Percentiles rank a stretch among this genome's conserved stretches.
Conservation (phyloP, 92 coral and sea anemone genomes). For the Plumapathes pennacea region DNA sequence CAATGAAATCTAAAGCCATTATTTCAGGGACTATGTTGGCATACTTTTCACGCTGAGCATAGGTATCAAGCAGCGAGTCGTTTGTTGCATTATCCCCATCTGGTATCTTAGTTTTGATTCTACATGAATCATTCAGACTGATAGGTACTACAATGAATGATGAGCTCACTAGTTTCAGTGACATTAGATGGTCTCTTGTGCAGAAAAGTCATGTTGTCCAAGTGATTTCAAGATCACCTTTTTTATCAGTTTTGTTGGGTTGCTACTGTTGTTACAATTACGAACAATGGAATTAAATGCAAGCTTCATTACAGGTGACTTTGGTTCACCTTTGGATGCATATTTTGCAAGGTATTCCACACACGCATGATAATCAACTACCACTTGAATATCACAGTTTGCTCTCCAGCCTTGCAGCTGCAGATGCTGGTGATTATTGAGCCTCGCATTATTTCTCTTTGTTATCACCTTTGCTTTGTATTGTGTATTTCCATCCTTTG, state of each 20-base stretch:
- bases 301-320: conserved; percentile 30
- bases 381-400: conserved; percentile 51
- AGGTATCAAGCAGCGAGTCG: conserved; percentile 23
- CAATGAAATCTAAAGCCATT: conserved; percentile 1
- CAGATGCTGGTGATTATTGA: conserved; percentile 38
- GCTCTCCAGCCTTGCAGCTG: conserved; percentile 57
- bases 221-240: conserved; percentile 21
- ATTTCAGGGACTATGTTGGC: conserved; percentile 8
- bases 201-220: conserved; percentile 36
- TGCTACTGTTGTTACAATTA: neutral
- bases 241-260: neutral
- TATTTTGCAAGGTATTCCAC: conserved; percentile 46
- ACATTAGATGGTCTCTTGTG: conserved; percentile 43
- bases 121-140: conserved; percentile 29
- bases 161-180: conserved; percentile 26
- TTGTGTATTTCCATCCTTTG: conserved; percentile 7
- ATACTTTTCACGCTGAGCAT: conserved; percentile 20
- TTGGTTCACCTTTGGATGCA: conserved; percentile 41
- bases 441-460: conserved; percentile 39
- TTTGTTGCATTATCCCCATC: conserved; percentile 34
- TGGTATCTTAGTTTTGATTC: conserved; percentile 1
- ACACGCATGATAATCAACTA: conserved; percentile 51
- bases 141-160: conserved; percentile 27
- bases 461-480: conserved; percentile 30
- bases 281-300: conserved; percentile 18